Conservation (phyloP, 2,888 invertebrate species). For the Patella pellucida region DNA sequence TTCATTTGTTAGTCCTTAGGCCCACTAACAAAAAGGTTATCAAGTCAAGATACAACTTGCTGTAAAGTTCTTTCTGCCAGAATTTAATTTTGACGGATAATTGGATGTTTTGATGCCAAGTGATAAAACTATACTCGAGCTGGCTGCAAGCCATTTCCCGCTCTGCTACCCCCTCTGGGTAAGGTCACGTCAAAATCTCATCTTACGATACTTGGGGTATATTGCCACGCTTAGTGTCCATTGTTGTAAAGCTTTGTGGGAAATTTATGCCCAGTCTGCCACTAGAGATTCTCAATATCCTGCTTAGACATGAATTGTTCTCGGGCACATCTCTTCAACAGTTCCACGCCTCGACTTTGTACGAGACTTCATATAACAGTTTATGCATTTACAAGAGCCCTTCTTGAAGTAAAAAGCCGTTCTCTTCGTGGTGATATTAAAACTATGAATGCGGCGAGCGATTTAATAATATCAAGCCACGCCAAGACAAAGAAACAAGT, state of each 20-base stretch:
- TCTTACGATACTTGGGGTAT: not conserved
- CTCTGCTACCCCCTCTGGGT: not conserved
- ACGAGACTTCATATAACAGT: conserved; percentile 9
- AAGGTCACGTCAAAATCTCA: conserved; percentile 11
- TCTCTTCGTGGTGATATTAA: not conserved
- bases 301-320: conserved; percentile 12
- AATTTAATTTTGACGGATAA: not conserved
- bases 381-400: conserved; percentile 10
- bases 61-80: not conserved
- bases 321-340: not conserved
- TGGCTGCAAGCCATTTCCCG: not conserved
- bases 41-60: too few species aligned
- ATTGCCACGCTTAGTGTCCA: not conserved
- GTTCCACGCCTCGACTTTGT: not conserved
- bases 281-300: conserved; percentile 9
- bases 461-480: conserved; percentile 10
- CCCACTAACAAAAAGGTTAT: too few species aligned
- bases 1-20: too few species aligned
- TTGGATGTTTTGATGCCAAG: not conserved
- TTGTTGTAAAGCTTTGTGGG: not conserved
- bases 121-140: not conserved
- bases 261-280: conserved; percentile 5
- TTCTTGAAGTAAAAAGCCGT: conserved; percentile 3
- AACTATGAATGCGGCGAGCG: conserved; percentile 1
- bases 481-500: conserved; percentile 4